Percentiles rank a stretch among this genome's conserved stretches.
These are phyloP conservation scores for Silurus glanis DNA, from an alignment of 2,113 vertebrate species.

Conservation along the genomic window DNA sequence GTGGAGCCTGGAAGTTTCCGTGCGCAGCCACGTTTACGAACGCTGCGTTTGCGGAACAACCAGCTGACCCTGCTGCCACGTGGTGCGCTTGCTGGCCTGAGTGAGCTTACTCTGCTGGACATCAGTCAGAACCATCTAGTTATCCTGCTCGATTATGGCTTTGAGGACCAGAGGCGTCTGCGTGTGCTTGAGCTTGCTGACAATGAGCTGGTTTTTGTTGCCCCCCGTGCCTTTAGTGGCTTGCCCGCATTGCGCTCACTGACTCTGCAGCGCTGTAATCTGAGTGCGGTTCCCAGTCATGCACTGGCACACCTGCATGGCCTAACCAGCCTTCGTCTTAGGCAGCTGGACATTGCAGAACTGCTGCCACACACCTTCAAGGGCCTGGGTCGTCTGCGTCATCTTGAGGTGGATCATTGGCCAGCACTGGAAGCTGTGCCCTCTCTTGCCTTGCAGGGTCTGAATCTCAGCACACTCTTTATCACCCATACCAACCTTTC, in stretches of 20 bases:
- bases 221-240: constrained; percentile 90
- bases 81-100: constrained; percentile 89
- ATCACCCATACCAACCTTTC: constrained; percentile 94
- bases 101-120: constrained; percentile 91
- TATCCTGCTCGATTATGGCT: constrained; percentile 95
- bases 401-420: constrained; percentile 90
- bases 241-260: constrained; percentile 88
- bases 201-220: constrained; percentile 94
- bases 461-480: constrained; percentile 91
- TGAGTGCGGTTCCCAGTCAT: constrained; percentile 81
- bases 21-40: constrained; percentile 86
- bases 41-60: constrained; percentile 90
- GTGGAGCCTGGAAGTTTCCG: constrained; percentile 93
- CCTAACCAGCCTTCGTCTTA: constrained; percentile 67
- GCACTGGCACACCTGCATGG: constrained; percentile 71
- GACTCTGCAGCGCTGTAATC: constrained; percentile 91
- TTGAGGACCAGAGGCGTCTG: constrained; percentile 92
- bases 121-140: constrained; percentile 97
- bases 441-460: constrained; percentile 86
- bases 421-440: constrained; percentile 89
- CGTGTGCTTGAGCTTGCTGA: constrained; percentile 90
- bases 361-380: constrained; percentile 88
- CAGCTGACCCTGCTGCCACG: constrained; percentile 88
- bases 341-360: constrained; percentile 72
- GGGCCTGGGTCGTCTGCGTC: constrained; percentile 84